Percentiles rank a stretch among this genome's conserved stretches.
Conservation (phyloP, 2,797 vertebrate genomes). For the Lithobates sylvaticus region DNA sequence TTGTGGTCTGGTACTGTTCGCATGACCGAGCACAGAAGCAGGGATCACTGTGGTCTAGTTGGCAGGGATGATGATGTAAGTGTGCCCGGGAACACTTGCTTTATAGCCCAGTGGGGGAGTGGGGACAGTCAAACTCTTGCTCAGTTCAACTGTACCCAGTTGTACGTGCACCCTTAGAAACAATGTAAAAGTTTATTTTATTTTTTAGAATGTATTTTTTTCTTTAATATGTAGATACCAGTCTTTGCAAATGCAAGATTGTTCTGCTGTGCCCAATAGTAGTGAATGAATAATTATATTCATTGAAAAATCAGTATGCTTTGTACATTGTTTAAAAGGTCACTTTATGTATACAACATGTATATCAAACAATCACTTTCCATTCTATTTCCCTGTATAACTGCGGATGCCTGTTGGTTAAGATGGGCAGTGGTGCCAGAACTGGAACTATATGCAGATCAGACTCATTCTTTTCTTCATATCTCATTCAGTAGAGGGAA, state of each 20-base stretch:
- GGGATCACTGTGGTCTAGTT: no score
- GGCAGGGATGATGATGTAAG: no score
- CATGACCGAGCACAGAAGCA: no score
- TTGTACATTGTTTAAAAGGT: not conserved
- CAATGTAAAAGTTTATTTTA: no score
- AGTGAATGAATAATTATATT: not conserved
- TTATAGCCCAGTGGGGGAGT: no score
- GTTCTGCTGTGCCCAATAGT: not conserved
- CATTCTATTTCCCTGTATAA: conserved; percentile 3
- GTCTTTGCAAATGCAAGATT: not conserved
- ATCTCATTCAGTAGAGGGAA: conserved; percentile 3
- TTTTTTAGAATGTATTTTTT: no score
- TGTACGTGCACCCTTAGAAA: no score
- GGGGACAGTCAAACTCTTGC: no score
- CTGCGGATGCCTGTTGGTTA: conserved; percentile 1
- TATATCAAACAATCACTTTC: not conserved
- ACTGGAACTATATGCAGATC: not conserved
- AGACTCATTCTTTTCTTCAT: conserved; percentile 26
- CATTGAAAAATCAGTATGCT: not conserved
- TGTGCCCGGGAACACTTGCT: no score
- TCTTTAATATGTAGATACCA: no score
- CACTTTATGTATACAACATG: not conserved
- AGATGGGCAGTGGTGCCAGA: not conserved
- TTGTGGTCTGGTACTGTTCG: no score
- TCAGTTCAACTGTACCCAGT: no score